These are phyloP conservation scores for Pleuronectes platessa DNA, from an alignment of 2,113 vertebrate species.

Conservation along the genomic window DNA sequence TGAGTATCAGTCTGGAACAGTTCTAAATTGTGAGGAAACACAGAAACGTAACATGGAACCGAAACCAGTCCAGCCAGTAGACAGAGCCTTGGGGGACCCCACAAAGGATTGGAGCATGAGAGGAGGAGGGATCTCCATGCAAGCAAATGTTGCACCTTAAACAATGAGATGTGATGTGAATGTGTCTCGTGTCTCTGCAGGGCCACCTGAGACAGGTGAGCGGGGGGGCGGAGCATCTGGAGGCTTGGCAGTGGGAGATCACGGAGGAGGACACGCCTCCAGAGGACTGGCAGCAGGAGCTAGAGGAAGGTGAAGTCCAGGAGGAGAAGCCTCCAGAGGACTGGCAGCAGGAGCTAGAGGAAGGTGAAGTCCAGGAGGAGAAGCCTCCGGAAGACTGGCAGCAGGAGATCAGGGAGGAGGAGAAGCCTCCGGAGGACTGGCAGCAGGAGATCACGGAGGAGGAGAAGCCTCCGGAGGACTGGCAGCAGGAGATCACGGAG, in stretches of 20 bases:
- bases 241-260: neutral
- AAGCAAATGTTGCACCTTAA: neutral
- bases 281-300: conserved; percentile 42
- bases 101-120: too few relatives aligned
- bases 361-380: too few relatives aligned
- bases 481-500: conserved; percentile 24
- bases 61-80: too few relatives aligned
- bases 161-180: too few relatives aligned
- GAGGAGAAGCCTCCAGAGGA: conserved; percentile 12
- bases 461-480: conserved; percentile 28
- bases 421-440: too few relatives aligned
- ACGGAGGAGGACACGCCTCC: conserved; percentile 25
- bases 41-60: too few relatives aligned
- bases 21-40: too few relatives aligned
- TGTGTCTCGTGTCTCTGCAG: neutral
- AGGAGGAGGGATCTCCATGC: too few relatives aligned
- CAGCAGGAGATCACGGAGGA: conserved; percentile 11
- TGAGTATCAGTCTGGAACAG: too few relatives aligned
- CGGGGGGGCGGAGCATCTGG: neutral
- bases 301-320: conserved; percentile 40
- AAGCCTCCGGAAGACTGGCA: conserved; percentile 43
- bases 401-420: neutral
- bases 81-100: too few relatives aligned
- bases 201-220: neutral
- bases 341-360: too few relatives aligned